Evolutionary conservation across 1,140 invertebrate genomes (phyloP), one percentile per base, ranked within the genome.

Genomic region (Lepidurus couesii): DNA sequence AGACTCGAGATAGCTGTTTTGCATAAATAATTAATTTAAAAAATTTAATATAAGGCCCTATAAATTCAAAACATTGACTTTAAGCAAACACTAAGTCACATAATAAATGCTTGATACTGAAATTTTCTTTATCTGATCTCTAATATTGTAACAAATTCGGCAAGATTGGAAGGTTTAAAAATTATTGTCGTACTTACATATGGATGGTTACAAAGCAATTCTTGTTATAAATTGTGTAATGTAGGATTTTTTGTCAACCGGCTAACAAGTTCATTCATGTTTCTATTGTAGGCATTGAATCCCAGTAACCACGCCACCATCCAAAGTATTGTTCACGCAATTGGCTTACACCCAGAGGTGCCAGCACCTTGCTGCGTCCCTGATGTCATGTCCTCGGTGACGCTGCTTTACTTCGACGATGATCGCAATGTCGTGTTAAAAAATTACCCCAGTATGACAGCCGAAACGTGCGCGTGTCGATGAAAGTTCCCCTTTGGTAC

Each of bases 241-340:
- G n/a, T 79, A 13, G 4, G 43, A 8, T 1, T 2, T 42, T 78
- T 9, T n/a, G 11, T 16, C 34, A 4, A 34, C 34, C 34, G 34
- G 3, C 34, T 34, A 34, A 34, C 34, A 4, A 34, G 34, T 3
- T 3, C 3, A 34, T 53, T 76, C 73, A 79, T 79, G 26, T 75
- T 47, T 77, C 21, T 47, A 16, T 53, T 77, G 8, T 86, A 87
- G 81, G 85, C 85, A 79, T 85, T 86, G 78, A 85, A 84, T 79
- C 89, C 89, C 0, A 90, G 90, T 26, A 92, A 92, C 83, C 90
- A 92, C 81, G 90, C 90, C 24, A 91, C 89, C 24, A 87, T 92
- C 53, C 88, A 90, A 80, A 90, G 88, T 81, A 88, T 91, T 79
- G 87, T 90, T n/a, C 87, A 89, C 81, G 87, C 88, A 75, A 83